Conservation (phyloP, 2,113 vertebrate species). For the Carettochelys insculpta region DNA sequence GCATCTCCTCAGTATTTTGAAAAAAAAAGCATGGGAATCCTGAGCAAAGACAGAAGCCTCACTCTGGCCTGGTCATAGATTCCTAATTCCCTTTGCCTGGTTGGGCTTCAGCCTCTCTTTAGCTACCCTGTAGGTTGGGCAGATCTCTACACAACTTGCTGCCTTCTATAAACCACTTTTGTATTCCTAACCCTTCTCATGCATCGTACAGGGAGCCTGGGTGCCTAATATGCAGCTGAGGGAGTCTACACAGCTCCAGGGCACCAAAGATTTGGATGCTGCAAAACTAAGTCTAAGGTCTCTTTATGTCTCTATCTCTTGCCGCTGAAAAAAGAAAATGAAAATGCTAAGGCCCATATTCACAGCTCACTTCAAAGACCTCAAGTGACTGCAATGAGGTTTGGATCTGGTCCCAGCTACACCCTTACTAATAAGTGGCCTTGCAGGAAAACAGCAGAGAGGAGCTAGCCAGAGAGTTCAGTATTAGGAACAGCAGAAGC, state of each 20-base stretch:
- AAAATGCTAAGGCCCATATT: not conserved
- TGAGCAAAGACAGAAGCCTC: not conserved
- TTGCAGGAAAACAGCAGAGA: too few species aligned
- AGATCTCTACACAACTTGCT: not conserved
- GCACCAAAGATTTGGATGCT: not conserved
- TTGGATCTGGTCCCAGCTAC: not conserved
- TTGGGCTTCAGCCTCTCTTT: not conserved
- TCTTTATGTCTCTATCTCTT: not conserved
- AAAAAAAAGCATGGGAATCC: not conserved
- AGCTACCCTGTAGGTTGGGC: not conserved
- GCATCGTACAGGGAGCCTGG: not conserved
- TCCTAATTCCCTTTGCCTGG: not conserved
- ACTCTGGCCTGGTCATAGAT: not conserved
- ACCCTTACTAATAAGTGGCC: not conserved
- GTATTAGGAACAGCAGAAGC: too few species aligned
- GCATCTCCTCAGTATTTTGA: not conserved
- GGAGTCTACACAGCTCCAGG: not conserved
- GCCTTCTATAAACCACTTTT: not conserved
- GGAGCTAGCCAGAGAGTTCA: too few species aligned
- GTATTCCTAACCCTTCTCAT: not conserved
- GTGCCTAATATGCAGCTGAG: not conserved
- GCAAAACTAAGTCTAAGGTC: not conserved
- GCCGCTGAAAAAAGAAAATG: not conserved
- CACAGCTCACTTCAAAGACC: not conserved
- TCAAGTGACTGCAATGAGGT: not conserved